phyloP scores from a whole-genome alignment of 2,797 vertebrate genomes.

The Eulemur rubriventer region DNA sequence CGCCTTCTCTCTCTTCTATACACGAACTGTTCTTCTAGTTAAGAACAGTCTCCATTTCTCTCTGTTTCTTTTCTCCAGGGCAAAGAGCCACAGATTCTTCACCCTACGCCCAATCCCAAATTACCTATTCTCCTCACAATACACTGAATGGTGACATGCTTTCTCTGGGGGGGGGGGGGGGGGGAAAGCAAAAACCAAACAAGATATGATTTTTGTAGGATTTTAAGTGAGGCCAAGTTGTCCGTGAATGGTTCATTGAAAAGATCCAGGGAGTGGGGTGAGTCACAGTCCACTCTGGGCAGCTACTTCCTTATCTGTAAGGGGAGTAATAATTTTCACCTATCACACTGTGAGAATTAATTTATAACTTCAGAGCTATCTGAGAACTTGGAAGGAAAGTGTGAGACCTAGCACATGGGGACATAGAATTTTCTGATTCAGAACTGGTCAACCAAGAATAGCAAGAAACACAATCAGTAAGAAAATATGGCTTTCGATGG shows the following conservation, averaged over 20 bases:
- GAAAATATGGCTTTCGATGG: background rate
- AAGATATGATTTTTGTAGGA: background rate
- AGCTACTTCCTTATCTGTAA: conserved; percentile 37
- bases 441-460: background rate
- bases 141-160: background rate
- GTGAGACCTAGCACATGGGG: background rate
- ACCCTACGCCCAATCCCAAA: no score
- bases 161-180: background rate
- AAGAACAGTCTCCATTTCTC: background rate
- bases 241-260: conserved; percentile 38
- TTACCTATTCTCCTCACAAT: background rate
- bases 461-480: background rate
- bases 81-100: background rate
- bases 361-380: conserved; percentile 28
- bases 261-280: background rate
- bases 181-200: background rate
- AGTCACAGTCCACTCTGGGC: conserved; percentile 35
- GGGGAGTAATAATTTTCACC: conserved; percentile 48
- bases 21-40: background rate
- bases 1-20: background rate
- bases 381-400: background rate
- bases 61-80: background rate
- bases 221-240: background rate
- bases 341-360: conserved; percentile 35
- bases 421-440: background rate